Percentiles rank a stretch among this genome's conserved stretches.
These are phyloP conservation scores for Chauna torquata DNA, from an alignment of 2,113 vertebrate species.

Conservation along the genomic window DNA sequence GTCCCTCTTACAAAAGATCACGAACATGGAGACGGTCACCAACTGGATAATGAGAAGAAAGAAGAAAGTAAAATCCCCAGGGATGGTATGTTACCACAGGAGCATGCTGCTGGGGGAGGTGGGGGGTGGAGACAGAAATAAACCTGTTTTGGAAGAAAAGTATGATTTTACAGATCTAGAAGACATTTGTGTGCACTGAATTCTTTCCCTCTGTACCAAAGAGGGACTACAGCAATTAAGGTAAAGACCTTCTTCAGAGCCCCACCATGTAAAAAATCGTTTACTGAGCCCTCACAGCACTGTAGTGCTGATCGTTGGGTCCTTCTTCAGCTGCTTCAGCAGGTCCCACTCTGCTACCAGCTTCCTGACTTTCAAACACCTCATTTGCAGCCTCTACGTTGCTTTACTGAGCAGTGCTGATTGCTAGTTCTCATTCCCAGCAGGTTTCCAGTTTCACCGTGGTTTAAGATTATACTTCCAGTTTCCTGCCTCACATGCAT, in stretches of 20 bases:
- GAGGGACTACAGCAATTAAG: not conserved
- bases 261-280: not conserved
- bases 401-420: not conserved
- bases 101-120: not conserved
- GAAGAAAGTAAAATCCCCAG: not conserved
- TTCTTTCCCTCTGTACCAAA: not conserved
- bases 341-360: not conserved
- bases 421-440: not conserved
- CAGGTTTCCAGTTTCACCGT: not conserved
- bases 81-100: not conserved
- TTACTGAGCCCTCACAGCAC: not conserved
- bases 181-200: not conserved
- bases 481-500: not conserved
- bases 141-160: not conserved
- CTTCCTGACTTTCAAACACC: constrained; percentile 16
- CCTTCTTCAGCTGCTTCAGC: constrained; percentile 18
- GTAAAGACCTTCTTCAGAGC: not conserved
- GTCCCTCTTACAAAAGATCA: not conserved
- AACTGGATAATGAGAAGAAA: not conserved
- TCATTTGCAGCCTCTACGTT: not conserved
- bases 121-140: not conserved
- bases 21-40: not conserved
- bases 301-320: not conserved
- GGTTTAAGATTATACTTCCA: not conserved
- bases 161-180: not conserved